Evolutionary conservation across 2,113 vertebrate genomes (phyloP), one percentile per base, ranked within the genome.

Genomic region (Malurus melanocephalus): DNA sequence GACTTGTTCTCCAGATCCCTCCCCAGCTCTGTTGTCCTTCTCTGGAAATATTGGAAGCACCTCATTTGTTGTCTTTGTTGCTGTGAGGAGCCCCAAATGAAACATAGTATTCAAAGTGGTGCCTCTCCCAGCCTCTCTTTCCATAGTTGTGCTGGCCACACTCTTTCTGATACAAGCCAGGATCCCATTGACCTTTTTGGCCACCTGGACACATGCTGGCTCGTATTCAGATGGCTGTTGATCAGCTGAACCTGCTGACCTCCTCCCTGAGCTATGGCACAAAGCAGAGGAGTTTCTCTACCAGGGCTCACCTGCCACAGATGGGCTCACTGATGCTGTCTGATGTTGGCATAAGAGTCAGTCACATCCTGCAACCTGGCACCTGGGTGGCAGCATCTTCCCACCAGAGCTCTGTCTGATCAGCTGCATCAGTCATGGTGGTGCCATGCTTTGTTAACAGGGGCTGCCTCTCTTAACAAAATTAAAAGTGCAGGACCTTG

Each of bases 281-380:
- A 52, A n/a, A 66, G 38, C 46, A 59, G 23, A 46, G 23, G 8
- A 22, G 26, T 73, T 66, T 16, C 49, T 59, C n/a, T 52, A 0
- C 38, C 23, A 45, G 19, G 28, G 7, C 23, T 21, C 20, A 17
- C 10, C 4, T 79, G 51, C 16, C 43, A 45, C 35, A n/a, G n/a
- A 19, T 59, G 43, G n/a, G 7, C 28, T n/a, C 19, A 30, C 45
- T 59, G 13, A n/a, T 52, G 46, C 60, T 45, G 2, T 59, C 35
- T 45, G 23, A 5, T 45, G 38, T 28, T n/a, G 23, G 38, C 7
- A 0, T 52, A 19, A 13, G 17, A 51, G 22, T 32, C 0, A 1
- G 40, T 12, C 22, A 23, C 17, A n/a, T 35, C 21, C 21, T 64
- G 26, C 17, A 45, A 45, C n/a, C 15, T 80, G 52, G 12, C 32